These are phyloP conservation scores for Carapus acus DNA, from an alignment of 2,797 vertebrate species.

Conservation along the genomic window DNA sequence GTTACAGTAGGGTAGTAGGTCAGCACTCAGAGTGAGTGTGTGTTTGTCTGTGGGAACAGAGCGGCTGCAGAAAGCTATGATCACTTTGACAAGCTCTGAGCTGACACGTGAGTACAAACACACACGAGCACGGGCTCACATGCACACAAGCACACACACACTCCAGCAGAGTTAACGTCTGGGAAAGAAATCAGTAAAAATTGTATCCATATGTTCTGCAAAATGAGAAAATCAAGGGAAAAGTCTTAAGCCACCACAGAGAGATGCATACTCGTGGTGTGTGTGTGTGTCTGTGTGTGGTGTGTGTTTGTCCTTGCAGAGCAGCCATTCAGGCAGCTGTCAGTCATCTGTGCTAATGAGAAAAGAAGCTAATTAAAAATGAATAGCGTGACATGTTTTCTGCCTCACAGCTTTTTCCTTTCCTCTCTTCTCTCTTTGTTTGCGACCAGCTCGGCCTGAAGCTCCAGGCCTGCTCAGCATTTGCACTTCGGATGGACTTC, in stretches of 20 bases:
- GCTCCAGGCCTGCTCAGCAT: no score
- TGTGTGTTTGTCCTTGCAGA: not conserved
- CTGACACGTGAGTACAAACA: slow-evolving; percentile 5
- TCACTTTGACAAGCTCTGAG: slow-evolving; percentile 25
- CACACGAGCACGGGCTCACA: not conserved
- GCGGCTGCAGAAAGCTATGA: slow-evolving; percentile 33
- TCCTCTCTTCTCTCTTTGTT: no score
- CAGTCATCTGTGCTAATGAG: not conserved
- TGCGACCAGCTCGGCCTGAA: no score
- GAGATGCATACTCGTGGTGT: no score
- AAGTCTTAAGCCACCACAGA: no score
- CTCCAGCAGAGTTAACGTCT: no score
- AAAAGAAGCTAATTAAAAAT: slow-evolving; percentile 12
- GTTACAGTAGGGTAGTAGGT: slow-evolving; percentile 27
- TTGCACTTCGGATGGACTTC: no score
- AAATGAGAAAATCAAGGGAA: no score
- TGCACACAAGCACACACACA: not conserved
- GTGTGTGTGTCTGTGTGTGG: no score
- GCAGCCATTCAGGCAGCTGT: not conserved
- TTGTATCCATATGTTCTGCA: no score
- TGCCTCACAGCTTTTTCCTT: no score
- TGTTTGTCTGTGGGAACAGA: slow-evolving; percentile 36
- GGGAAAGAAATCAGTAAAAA: no score
- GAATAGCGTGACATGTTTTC: not conserved
- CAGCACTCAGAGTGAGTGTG: slow-evolving; percentile 15